A percentile compares a stretch with the other conserved stretches of the same genome.
Conservation (phyloP, 2,797 vertebrate genomes). For the Decapterus maruadsi region DNA sequence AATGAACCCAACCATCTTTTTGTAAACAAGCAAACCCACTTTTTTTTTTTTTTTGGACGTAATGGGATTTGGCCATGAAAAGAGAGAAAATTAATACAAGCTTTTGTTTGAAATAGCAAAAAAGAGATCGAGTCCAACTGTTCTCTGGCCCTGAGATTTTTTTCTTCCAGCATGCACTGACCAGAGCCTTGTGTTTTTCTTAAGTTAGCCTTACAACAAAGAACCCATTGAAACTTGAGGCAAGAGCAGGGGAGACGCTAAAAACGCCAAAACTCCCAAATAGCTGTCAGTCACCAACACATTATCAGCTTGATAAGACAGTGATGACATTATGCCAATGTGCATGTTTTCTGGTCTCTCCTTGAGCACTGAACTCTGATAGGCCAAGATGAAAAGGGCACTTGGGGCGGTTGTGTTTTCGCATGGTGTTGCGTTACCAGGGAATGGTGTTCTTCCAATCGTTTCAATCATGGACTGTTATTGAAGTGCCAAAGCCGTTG, state of each 20-base stretch:
- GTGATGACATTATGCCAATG: conserved; percentile 35
- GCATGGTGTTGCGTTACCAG: conserved; percentile 50
- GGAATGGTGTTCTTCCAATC: conserved; percentile 28
- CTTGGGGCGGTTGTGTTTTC: conserved; percentile 33
- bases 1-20: conserved; percentile 30
- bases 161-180: conserved; percentile 20
- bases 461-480: conserved; percentile 61
- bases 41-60: conserved; percentile 50
- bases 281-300: conserved; percentile 72
- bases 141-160: neutral
- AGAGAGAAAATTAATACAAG: conserved; percentile 50
- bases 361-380: conserved; percentile 17
- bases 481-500: conserved; percentile 57
- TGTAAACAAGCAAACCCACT: conserved; percentile 43
- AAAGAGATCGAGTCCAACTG: conserved; percentile 38
- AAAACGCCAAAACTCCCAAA: conserved; percentile 68
- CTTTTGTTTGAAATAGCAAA: conserved; percentile 36
- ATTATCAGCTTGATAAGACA: conserved; percentile 62
- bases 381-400: conserved; percentile 30
- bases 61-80: conserved; percentile 46
- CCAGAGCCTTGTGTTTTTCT: conserved; percentile 39
- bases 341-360: conserved; percentile 40
- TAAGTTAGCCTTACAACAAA: conserved; percentile 59
- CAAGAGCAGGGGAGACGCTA: conserved; percentile 27
- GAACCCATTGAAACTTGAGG: conserved; percentile 54